Conservation (phyloP, 2,888 invertebrate genomes). For the Agapostemon virescens region DNA sequence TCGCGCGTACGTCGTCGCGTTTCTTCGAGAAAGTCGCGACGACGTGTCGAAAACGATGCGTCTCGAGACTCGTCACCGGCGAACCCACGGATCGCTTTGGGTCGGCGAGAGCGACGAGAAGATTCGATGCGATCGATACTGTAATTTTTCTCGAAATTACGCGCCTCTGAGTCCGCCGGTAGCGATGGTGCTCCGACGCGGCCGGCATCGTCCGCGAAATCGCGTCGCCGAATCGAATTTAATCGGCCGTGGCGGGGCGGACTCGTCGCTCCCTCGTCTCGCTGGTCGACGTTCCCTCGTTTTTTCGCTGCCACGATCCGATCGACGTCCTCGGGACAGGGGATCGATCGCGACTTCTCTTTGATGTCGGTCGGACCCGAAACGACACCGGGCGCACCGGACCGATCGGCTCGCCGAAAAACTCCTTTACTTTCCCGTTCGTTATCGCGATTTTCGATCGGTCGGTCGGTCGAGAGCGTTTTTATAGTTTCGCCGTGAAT, state of each 20-base stretch:
- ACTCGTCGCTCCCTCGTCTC: constrained; percentile 34
- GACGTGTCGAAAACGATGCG: background rate
- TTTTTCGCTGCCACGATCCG: constrained; percentile 1
- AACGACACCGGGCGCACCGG: background rate
- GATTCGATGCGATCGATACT: constrained; percentile 3
- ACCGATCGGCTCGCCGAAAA: background rate
- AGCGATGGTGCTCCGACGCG: background rate
- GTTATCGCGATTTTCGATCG: constrained; percentile 11
- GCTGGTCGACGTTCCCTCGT: background rate
- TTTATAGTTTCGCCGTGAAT: constrained; percentile 14
- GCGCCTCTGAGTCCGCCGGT: background rate
- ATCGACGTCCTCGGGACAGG: constrained; percentile 42
- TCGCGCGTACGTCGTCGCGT: constrained; percentile 12
- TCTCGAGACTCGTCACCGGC: background rate
- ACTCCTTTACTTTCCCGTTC: background rate
- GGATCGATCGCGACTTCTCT: constrained; percentile 17
- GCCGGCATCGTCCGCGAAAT: constrained; percentile 5
- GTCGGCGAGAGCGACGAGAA: constrained; percentile 15
- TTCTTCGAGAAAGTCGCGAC: background rate
- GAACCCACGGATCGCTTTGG: background rate
- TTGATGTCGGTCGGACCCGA: constrained; percentile 10
- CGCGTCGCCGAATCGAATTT: constrained; percentile 50
- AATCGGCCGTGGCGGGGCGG: constrained; percentile 26
- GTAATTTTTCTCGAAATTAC: constrained; percentile 22
- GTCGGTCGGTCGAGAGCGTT: background rate